Percentiles rank a stretch among this genome's conserved stretches.
These are phyloP conservation scores for Trinectes maculatus DNA, from an alignment of 2,113 vertebrate species.

Conservation along the genomic window DNA sequence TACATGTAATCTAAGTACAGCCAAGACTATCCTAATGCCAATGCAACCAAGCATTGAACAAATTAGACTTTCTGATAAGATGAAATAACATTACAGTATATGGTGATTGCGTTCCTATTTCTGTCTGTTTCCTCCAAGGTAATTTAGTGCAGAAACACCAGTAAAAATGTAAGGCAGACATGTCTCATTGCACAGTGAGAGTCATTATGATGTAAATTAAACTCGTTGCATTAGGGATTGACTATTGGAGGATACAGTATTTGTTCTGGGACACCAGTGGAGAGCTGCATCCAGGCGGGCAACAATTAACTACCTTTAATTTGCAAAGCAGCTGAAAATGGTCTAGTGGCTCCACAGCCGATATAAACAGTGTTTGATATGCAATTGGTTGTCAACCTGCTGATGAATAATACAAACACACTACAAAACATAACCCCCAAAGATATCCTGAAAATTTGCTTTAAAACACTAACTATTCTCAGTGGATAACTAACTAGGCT, in stretches of 20 bases:
- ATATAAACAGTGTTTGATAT: background rate
- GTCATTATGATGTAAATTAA: conserved; percentile 10
- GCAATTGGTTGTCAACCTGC: background rate
- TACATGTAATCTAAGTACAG: no score
- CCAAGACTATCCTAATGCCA: no score
- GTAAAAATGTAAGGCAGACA: conserved; percentile 1
- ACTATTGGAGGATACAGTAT: conserved; percentile 20
- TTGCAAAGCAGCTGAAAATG: conserved; percentile 14
- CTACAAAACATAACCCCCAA: background rate
- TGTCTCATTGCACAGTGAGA: conserved; percentile 33
- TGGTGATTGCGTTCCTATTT: background rate
- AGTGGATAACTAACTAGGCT: background rate
- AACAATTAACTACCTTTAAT: conserved; percentile 14
- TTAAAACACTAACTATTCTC: background rate
- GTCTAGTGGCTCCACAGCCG: background rate
- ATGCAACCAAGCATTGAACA: background rate
- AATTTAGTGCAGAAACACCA: background rate
- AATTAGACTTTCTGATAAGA: background rate
- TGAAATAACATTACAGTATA: background rate
- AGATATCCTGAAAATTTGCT: background rate
- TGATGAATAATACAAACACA: background rate
- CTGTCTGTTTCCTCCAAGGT: background rate
- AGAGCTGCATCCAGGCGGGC: background rate
- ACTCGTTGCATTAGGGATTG: conserved; percentile 14
- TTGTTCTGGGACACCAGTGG: background rate